Conservation (phyloP, 2,797 vertebrate species). For the Malacoctenus gilli region DNA sequence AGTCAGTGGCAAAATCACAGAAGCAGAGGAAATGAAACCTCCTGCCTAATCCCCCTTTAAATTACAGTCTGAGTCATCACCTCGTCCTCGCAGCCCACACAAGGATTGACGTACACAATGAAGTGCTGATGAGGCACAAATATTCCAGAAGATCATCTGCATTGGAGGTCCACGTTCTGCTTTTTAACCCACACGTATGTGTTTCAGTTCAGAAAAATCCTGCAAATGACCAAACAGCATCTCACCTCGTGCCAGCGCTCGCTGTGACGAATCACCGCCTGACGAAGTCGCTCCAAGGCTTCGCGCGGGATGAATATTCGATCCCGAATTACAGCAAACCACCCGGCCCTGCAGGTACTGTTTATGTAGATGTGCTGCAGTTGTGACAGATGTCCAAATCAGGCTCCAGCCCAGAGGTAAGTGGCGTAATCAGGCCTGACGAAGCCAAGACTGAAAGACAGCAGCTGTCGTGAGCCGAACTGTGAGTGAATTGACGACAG, state of each 20-base stretch:
- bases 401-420: too few relatives aligned
- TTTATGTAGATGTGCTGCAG: too few relatives aligned
- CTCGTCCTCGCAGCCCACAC: slow-evolving; percentile 5
- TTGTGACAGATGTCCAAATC: too few relatives aligned
- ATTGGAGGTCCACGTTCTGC: slow-evolving; percentile 17
- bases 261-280: background rate
- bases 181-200: background rate
- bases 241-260: background rate
- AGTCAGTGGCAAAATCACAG: too few relatives aligned
- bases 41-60: background rate
- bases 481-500: too few relatives aligned
- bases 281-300: too few relatives aligned
- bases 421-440: too few relatives aligned
- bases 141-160: background rate
- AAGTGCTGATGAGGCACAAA: background rate
- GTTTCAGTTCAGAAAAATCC: slow-evolving; percentile 38
- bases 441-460: too few relatives aligned
- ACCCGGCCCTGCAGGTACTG: too few relatives aligned
- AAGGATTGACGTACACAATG: slow-evolving; percentile 5
- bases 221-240: slow-evolving; percentile 10
- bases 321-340: too few relatives aligned
- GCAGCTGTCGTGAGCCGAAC: too few relatives aligned
- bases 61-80: slow-evolving; percentile 20
- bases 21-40: slow-evolving; percentile 33
- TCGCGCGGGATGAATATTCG: too few relatives aligned